These are phyloP conservation scores for Carpatolechia fugitivella DNA, from an alignment of 2,888 invertebrate genomes.

Conservation along the genomic window DNA sequence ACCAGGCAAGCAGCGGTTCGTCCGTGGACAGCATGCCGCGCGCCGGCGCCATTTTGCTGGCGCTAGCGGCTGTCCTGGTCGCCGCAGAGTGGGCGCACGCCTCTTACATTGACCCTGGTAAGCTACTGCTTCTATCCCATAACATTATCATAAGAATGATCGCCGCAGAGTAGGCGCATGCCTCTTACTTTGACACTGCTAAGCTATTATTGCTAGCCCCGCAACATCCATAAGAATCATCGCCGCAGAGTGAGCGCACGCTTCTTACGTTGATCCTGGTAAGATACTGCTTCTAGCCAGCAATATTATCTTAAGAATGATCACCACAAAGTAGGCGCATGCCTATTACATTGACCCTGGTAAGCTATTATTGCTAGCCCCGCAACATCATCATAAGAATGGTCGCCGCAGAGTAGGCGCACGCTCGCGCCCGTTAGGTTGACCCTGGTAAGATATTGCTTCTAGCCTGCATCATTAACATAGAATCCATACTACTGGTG, in stretches of 20 bases:
- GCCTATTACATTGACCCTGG: background rate
- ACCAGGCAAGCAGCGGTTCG: conserved; percentile 63
- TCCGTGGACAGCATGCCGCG: conserved; percentile 67
- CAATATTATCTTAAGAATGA: too few species aligned
- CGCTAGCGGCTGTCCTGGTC: conserved; percentile 65
- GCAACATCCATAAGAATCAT: too few species aligned
- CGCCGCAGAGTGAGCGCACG: conserved; percentile 64
- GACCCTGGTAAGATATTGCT: background rate
- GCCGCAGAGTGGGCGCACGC: conserved; percentile 66
- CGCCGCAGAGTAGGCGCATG: background rate
- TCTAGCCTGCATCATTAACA: too few species aligned
- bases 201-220: too few species aligned
- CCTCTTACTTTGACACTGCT: background rate
- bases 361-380: too few species aligned
- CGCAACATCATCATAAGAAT: too few species aligned
- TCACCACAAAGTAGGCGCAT: background rate
- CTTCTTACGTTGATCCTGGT: conserved; percentile 41
- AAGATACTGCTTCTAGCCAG: too few species aligned
- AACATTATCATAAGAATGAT: too few species aligned
- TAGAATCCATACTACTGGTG: conserved; percentile 63
- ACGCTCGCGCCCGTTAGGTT: conserved; percentile 58
- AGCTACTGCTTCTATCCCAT: too few species aligned
- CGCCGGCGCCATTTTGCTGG: conserved; percentile 70
- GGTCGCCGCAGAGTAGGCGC: conserved; percentile 64
- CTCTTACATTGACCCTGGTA: conserved; percentile 36